A percentile compares a stretch with the other conserved stretches of the same genome.
phyloP scores from a whole-genome alignment of 92 coral and sea anemone genomes.

The Zoanthus sansibaricus region DNA sequence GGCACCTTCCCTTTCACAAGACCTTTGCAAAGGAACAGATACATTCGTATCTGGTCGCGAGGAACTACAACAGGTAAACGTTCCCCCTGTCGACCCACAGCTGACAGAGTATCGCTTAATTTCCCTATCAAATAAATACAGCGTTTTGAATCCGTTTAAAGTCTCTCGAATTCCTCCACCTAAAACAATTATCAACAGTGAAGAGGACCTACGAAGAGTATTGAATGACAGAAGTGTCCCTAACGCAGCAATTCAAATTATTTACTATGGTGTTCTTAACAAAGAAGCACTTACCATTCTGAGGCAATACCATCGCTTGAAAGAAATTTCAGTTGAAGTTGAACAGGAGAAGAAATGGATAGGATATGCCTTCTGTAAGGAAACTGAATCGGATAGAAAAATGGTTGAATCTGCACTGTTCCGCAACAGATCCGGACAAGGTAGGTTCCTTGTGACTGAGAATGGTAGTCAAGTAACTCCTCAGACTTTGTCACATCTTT shows the following conservation, averaged over 20 bases:
- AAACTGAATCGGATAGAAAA: background rate
- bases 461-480: slow-evolving; percentile 38
- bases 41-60: background rate
- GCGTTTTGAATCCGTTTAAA: background rate
- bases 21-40: slow-evolving; percentile 17
- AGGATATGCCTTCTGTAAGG: slow-evolving; percentile 15
- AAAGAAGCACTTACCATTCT: slow-evolving; percentile 28
- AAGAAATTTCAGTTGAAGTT: slow-evolving; percentile 36
- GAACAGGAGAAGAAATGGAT: slow-evolving; percentile 54
- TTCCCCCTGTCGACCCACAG: background rate
- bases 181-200: background rate
- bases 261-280: slow-evolving; percentile 38
- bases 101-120: background rate
- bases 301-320: slow-evolving; percentile 41
- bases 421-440: slow-evolving; percentile 13
- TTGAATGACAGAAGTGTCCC: background rate
- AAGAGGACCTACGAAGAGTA: background rate
- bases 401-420: slow-evolving; percentile 38
- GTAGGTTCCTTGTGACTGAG: slow-evolving; percentile 27
- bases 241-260: slow-evolving; percentile 10
- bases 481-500: slow-evolving; percentile 50
- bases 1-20: slow-evolving; percentile 12
- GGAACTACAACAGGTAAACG: background rate
- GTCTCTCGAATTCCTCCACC: background rate
- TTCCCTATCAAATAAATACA: background rate